Evolutionary conservation across 2,113 vertebrate genomes (phyloP).

Genomic region (Ageneiosus marmoratus): DNA sequence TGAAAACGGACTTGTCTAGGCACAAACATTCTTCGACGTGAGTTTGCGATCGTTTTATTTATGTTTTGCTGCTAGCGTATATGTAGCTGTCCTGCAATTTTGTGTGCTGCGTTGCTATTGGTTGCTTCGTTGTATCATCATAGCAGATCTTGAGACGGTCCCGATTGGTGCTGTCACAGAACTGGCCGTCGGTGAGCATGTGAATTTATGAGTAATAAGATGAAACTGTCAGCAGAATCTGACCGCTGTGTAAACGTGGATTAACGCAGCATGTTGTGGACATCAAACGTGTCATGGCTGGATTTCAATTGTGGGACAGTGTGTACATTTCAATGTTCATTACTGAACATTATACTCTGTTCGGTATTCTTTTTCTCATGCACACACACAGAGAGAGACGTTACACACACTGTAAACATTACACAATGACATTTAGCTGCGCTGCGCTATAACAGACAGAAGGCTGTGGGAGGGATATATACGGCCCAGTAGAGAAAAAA

Average conservation of each 20-base stretch:
- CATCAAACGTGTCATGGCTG: background rate
- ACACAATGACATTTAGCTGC: constrained; percentile 4
- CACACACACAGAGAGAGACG: background rate
- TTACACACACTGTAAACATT: background rate
- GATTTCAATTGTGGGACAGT: background rate
- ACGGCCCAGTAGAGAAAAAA: constrained; percentile 39
- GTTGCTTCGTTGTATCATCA: background rate
- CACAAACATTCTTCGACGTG: background rate
- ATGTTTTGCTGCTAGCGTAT: background rate
- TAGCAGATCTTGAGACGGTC: no score
- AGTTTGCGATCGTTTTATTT: no score
- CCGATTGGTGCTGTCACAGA: background rate
- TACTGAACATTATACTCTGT: background rate
- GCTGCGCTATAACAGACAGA: constrained; percentile 9
- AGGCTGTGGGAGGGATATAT: constrained; percentile 26
- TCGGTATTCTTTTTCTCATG: background rate
- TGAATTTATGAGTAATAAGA: background rate
- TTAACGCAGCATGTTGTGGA: background rate
- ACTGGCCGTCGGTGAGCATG: background rate
- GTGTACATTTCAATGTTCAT: background rate
- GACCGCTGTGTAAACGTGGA: background rate
- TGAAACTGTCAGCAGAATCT: background rate
- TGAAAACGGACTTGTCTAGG: no score
- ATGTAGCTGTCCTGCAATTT: background rate
- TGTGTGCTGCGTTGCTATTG: background rate